Conservation (phyloP, 2,113 vertebrate genomes). For the Paradoxurus hermaphroditus region DNA sequence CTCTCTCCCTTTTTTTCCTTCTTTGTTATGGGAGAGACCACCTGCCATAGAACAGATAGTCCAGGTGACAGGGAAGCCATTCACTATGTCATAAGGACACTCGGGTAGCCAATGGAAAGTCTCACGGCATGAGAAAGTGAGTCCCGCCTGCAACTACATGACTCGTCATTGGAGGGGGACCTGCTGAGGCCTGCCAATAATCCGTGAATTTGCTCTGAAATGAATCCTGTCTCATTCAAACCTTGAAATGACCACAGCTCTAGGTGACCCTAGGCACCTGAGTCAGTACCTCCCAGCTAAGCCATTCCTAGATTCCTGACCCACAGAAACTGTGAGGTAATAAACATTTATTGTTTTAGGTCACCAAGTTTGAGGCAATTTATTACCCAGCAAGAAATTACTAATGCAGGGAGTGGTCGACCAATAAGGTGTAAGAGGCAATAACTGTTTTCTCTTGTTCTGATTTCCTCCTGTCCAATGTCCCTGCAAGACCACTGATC, state of each 20-base stretch:
- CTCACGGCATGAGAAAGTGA: background rate
- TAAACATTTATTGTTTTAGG: background rate
- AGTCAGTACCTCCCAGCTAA: background rate
- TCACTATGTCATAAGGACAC: too few species aligned
- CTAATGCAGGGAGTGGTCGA: background rate
- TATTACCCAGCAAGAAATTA: background rate
- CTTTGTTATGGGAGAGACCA: background rate
- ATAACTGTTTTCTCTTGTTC: background rate
- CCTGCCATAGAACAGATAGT: background rate
- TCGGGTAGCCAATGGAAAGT: background rate
- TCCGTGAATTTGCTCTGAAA: background rate
- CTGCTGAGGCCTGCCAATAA: background rate
- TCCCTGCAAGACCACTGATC: background rate
- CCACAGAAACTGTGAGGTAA: background rate
- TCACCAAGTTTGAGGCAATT: background rate
- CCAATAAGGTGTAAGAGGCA: background rate
- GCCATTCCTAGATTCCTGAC: background rate
- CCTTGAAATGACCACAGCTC: background rate
- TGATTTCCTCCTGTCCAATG: background rate
- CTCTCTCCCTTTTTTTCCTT: background rate
- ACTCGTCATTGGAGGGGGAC: background rate
- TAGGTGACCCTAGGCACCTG: background rate
- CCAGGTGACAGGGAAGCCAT: too few species aligned
- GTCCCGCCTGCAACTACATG: fast-evolving
- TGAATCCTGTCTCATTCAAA: background rate